Percentiles rank a stretch among this genome's conserved stretches.
These are phyloP conservation scores for Cybosia mesomella DNA, from an alignment of 2,888 invertebrate genomes.

Conservation along the genomic window DNA sequence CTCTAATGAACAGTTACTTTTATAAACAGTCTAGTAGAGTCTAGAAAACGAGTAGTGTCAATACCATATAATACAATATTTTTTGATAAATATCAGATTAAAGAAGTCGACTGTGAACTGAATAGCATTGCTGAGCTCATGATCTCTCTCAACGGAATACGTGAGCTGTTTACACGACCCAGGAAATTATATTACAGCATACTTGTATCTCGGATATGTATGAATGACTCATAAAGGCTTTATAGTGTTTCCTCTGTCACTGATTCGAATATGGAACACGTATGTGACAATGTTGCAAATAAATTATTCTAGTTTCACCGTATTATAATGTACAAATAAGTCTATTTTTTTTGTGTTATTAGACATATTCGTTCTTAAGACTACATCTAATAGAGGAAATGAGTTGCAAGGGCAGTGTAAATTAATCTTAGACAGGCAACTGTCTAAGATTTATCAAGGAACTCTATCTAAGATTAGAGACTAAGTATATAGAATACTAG, in stretches of 20 bases:
- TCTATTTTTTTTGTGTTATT: background rate
- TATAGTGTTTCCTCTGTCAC: constrained; percentile 5
- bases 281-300: background rate
- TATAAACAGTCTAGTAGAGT: no score
- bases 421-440: no score
- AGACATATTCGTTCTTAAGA: no score
- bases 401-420: background rate
- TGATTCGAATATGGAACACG: background rate
- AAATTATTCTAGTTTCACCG: background rate
- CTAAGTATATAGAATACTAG: no score
- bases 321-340: background rate
- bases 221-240: background rate
- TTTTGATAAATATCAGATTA: constrained; percentile 4
- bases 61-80: no score
- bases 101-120: constrained; percentile 4
- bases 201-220: background rate
- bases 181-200: background rate
- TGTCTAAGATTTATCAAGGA: no score
- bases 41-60: no score
- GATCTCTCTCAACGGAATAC: background rate
- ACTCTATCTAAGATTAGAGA: no score
- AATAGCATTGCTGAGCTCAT: constrained; percentile 1
- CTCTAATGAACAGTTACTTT: no score
- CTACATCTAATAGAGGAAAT: no score
- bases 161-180: background rate